Base-by-base conservation (phyloP, 2,113 vertebrate species). In the Albula goreensis region DNA sequence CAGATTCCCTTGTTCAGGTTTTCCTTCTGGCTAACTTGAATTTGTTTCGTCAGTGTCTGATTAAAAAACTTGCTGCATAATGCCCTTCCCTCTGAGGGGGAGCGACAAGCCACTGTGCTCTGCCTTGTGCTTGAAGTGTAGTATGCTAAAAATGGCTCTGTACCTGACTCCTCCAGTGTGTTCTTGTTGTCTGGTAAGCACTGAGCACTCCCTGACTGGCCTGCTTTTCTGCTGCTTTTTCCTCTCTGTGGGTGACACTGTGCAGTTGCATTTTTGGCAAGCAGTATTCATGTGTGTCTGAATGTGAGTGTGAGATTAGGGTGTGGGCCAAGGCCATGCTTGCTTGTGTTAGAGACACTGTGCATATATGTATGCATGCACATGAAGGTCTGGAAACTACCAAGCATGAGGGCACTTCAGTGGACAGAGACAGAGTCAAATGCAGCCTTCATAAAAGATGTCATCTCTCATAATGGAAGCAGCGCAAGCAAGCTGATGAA, bases 21-120 rank as follows among this genome's bases (percentile, higher is more conserved):
- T 85, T 81, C 83, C 88, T 22, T 74, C 88, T 85, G 87, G 85
- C 87, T 90, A 78, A 86, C 86, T 87, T 80, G 78, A 85, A 83
- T 80, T 80, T 25, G 57, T 85, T 81, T 70, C 13, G 82, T 83
- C 77, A 83, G 70, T 81, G 70, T 78, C 83, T 89, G 89, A 92
- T 93, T 41, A 91, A 90, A 82, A 85, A 53, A 4, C 4, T 31
- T 78, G 80, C 53, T 85, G 50, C 52, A 22, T 22, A 57, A 22
- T 17, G 41, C 13, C n/a, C 51, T 57, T 51, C 81, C 50, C 74
- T 80, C 85, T 22, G 25, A 2, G 5, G 10, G 31, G 12, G 22
- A 19, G 50, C 31, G 51, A 17, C 50, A 17, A 50, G 82, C 10
- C 53, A 80, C 60, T 86, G 50, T n/a, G 22, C 49, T 51, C 22